Percentiles rank a stretch among this genome's conserved stretches.
Conservation (phyloP, 2,113 vertebrate genomes). For the Thryonomys swinderianus region DNA sequence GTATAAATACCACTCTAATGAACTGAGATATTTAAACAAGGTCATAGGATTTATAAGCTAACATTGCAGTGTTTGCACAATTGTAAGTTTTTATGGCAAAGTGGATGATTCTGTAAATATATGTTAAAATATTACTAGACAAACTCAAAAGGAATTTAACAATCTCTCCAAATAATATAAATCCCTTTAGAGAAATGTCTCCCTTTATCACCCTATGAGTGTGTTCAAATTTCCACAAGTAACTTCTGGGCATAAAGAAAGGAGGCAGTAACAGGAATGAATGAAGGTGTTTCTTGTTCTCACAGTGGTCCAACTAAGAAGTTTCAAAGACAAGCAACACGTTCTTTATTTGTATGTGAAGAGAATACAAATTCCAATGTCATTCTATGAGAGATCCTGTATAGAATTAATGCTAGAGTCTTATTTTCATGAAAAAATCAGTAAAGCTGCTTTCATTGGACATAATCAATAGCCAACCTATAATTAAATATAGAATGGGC, state of each 20-base stretch:
- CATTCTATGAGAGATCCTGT: neutral
- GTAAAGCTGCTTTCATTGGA: neutral
- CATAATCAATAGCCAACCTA: neutral
- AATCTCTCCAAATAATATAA: conserved; percentile 1
- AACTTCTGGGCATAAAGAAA: neutral
- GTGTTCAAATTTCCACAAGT: neutral
- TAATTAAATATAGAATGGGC: neutral
- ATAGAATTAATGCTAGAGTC: neutral
- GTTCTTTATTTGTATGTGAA: neutral
- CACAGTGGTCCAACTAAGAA: neutral
- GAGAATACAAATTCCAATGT: neutral
- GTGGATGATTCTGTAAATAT: neutral
- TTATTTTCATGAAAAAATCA: neutral
- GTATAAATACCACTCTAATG: neutral
- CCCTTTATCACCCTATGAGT: neutral
- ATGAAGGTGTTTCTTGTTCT: neutral
- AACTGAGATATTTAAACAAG: neutral
- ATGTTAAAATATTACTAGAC: neutral
- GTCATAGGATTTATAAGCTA: neutral
- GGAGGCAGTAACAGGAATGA: neutral
- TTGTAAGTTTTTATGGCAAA: neutral
- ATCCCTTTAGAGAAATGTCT: neutral
- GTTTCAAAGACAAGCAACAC: conserved; percentile 4
- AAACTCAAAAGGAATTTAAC: conserved; percentile 48
- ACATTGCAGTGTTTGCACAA: neutral